Conservation (phyloP, 2,797 vertebrate species). For the Fringilla coelebs region DNA sequence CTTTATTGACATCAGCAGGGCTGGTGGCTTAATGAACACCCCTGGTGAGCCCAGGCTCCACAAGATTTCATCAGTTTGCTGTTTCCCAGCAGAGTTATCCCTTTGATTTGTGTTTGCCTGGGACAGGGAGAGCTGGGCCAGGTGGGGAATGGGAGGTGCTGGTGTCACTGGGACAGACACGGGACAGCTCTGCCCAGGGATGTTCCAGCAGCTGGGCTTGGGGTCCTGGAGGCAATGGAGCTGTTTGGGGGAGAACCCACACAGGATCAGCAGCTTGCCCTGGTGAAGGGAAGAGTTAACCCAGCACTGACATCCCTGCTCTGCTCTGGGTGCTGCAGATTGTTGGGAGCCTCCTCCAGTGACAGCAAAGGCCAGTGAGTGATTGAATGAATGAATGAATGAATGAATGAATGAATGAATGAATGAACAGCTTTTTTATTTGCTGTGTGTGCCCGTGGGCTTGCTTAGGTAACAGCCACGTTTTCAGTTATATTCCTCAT, state of each 20-base stretch:
- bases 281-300: not conserved
- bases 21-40: not conserved
- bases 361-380: not conserved
- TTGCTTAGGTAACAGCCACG: not conserved
- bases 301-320: not conserved
- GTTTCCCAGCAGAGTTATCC: not conserved
- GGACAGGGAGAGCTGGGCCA: not conserved
- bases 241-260: not conserved
- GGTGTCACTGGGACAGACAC: accelerated
- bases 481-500: not conserved
- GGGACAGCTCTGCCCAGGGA: not conserved
- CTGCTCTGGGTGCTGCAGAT: not conserved
- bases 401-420: not conserved
- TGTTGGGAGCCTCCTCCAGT: not conserved
- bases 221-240: accelerated
- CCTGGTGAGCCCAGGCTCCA: accelerated
- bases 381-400: not conserved
- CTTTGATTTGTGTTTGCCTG: accelerated
- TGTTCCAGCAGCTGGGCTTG: not conserved
- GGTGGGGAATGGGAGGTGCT: not conserved
- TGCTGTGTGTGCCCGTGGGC: not conserved
- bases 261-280: accelerated
- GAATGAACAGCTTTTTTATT: not conserved
- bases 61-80: accelerated
- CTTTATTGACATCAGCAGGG: not conserved